Conservation (phyloP, 2,888 invertebrate genomes). For the Tanypteryx hageni region DNA sequence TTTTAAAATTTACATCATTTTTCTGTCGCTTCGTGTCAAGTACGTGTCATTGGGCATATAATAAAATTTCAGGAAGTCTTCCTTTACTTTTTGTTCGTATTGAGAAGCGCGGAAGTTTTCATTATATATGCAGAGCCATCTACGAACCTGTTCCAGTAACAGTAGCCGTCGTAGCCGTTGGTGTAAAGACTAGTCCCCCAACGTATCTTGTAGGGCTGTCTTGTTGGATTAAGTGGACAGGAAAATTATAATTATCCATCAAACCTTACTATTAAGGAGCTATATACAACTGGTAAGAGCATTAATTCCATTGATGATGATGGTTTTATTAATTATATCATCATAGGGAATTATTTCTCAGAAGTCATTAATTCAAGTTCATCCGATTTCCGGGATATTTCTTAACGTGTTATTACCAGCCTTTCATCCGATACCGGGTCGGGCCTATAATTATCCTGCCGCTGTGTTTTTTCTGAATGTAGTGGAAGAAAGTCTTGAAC, state of each 20-base stretch:
- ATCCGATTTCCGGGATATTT: background rate
- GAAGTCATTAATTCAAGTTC: background rate
- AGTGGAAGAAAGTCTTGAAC: background rate
- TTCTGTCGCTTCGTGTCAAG: no score
- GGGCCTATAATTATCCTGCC: conserved; percentile 32
- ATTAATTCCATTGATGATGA: background rate
- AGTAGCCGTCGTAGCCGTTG: no score
- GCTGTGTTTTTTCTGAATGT: background rate
- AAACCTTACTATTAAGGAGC: background rate
- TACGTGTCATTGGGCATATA: no score
- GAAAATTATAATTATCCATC: conserved; percentile 2
- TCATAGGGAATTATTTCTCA: background rate
- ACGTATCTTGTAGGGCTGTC: no score
- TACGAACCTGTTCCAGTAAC: conserved; percentile 29
- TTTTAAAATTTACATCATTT: background rate
- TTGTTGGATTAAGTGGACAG: background rate
- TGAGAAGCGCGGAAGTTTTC: conserved; percentile 38
- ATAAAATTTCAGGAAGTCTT: no score
- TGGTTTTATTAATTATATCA: background rate
- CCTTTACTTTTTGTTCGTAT: background rate
- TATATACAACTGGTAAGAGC: conserved; percentile 23
- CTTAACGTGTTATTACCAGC: conserved; percentile 38
- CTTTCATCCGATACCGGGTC: conserved; percentile 22
- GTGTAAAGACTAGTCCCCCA: no score
- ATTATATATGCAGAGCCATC: conserved; percentile 59